Base-by-base conservation (phyloP, 2,113 vertebrate genomes). In the Prunella himalayana region DNA sequence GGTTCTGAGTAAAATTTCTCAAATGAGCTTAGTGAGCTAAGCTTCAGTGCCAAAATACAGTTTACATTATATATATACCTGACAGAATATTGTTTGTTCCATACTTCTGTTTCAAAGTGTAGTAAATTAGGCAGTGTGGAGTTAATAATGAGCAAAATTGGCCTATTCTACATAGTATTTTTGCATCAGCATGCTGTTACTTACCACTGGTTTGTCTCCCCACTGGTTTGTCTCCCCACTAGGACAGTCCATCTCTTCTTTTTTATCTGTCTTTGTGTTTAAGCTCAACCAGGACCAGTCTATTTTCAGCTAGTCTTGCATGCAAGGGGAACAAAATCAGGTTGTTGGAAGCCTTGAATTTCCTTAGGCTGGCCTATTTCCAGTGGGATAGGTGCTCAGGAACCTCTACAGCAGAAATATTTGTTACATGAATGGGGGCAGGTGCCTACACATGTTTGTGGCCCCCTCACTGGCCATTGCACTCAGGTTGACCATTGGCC, bases 391-490 rank as follows among this genome's bases (percentile, higher is more conserved):
- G 19, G 13, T 8, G 25, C 35, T 82, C 24, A 23, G 53, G 15
- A 76, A 14, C 31, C 13, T 39, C 13, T 72, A 11, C 28, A 57
- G 17, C 16, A 81, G 69, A 61, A 61, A 41, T 2, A 44, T 51
- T 59, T 84, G 19, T 35, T 42, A 39, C 2, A 1, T 45, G 6
- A 51, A 5, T 10, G 18, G 44, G 20, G 12, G 6, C 20, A 54
- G 9, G 28, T 54, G 11, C 12, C 35, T 30, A 2, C 9, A 15
- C 1, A 10, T 3, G 3, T n/a, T 10, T 31, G 6, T 31, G 54
- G 3, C 14, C 20, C 3, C 22, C 50, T 11, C 9, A 5, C 21
- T 65, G 64, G 14, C 51, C 30, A 28, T n/a, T 3, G 4, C 20
- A 5, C 23, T 83, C 37, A 31, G 23, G 11, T 6, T 81, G 30